Evolutionary conservation across 2,888 invertebrate species (phyloP).

Genomic region (Archips crataeganus): DNA sequence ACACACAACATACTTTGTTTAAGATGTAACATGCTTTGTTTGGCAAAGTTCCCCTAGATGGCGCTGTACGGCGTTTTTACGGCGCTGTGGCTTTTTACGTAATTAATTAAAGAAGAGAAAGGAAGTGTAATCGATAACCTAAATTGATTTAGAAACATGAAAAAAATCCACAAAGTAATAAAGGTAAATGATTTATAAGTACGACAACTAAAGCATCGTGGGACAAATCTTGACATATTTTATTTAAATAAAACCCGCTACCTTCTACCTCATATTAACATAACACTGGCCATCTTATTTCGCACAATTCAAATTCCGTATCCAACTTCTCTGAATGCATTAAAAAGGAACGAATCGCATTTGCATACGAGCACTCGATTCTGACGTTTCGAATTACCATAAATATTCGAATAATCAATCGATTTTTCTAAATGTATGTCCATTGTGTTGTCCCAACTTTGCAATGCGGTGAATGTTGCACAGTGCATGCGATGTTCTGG

Average conservation of each 20-base stretch:
- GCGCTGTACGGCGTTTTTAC: too few species aligned
- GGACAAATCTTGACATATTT: conserved; percentile 11
- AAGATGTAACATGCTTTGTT: too few species aligned
- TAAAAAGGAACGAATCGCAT: conserved; percentile 44
- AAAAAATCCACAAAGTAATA: background rate
- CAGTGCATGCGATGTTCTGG: conserved; percentile 12
- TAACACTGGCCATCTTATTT: conserved; percentile 39
- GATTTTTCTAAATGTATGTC: conserved; percentile 50
- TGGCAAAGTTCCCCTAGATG: too few species aligned
- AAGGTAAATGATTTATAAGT: background rate
- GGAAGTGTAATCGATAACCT: too few species aligned
- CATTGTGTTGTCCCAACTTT: conserved; percentile 47
- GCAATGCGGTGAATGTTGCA: conserved; percentile 20
- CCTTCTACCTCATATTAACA: conserved; percentile 33
- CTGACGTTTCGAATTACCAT: conserved; percentile 59
- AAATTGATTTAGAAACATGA: too few species aligned
- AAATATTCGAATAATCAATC: conserved; percentile 65
- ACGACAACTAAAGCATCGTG: conserved; percentile 9
- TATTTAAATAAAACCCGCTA: conserved; percentile 8
- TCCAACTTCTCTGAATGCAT: conserved; percentile 40
- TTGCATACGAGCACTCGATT: conserved; percentile 60
- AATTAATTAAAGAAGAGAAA: too few species aligned
- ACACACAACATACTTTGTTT: too few species aligned
- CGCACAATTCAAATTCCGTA: conserved; percentile 39
- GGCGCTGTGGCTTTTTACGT: too few species aligned